Evolutionary conservation across 2,113 vertebrate genomes (phyloP), one percentile per base, ranked within the genome.

Genomic region (Protobothrops mucrosquamatus): DNA sequence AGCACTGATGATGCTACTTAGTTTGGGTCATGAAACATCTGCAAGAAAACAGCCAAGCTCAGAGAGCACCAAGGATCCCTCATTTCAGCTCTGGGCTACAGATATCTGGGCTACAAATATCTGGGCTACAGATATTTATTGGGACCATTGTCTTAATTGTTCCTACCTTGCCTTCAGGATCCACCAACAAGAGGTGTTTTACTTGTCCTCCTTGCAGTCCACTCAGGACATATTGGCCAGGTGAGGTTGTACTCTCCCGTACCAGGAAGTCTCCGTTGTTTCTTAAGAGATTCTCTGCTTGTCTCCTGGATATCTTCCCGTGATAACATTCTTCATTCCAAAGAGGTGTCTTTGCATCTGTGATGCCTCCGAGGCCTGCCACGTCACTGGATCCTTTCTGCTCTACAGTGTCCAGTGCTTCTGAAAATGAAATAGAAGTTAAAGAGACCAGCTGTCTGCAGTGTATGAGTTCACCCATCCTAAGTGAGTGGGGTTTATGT

Each of bases 191-290:
- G 34, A 99, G 97, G 94, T 99, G 99, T 23, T 98, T 98, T 69
- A 98, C 98, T 22, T 98, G 98, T 93, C 97, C 98, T 95, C 98
- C 98, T 94, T 99, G 98, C 88, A 99, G 97, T 22, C 99, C 99
- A 69, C 99, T 99, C 95, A 99, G 97, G 10, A 99, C 99, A 61
- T 98, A 99, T 91, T 99, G 99, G 92, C 98, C 98, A 64, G 98
- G 97, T 89, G 98, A 98, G 0, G 98, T 98, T 59, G 97, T 97
- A 95, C 99, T 99, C 95, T 99, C 99, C 93, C 99, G 97, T 94
- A 99, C 98, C 97, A 99, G 96, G 96, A 99, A 99, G 95, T 99
- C 99, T 5, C 99, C 99, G 0, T 98, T 98, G 0, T 98, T 98
- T 74, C 97, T 97, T 92, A 99, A 97, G 29, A 99, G 98, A 14